A percentile compares a stretch with the other conserved stretches of the same genome.
Conservation (phyloP, 1,140 invertebrate genomes). For the Globodera ellingtonae region DNA sequence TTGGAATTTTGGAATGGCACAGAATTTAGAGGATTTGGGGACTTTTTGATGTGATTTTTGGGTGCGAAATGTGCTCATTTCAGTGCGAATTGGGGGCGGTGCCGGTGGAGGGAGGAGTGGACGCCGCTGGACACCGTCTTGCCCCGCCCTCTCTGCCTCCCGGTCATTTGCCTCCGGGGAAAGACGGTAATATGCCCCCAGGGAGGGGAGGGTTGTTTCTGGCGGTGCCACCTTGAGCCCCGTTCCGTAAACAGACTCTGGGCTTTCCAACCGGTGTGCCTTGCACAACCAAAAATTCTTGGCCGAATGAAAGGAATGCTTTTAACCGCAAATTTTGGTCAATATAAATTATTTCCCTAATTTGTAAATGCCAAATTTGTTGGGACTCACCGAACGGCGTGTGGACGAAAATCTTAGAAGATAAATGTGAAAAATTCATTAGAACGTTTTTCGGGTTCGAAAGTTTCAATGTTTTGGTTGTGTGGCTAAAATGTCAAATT, state of each 20-base stretch:
- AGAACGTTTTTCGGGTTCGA: no score
- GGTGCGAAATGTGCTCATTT: not conserved
- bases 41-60: not conserved
- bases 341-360: no score
- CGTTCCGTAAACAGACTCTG: not conserved
- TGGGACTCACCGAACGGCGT: no score
- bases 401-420: no score
- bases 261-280: not conserved
- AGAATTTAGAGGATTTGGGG: not conserved
- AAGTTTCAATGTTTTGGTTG: no score
- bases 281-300: not conserved
- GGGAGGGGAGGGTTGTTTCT: not conserved
- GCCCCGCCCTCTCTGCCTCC: no score
- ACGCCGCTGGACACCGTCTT: not conserved
- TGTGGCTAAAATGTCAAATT: no score
- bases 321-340: not conserved
- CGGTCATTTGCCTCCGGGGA: not conserved
- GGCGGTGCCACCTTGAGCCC: not conserved
- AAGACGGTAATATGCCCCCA: not conserved
- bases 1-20: not conserved
- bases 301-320: not conserved
- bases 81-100: not conserved
- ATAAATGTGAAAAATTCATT: no score
- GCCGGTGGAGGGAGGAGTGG: not conserved
- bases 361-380: no score